Evolutionary conservation across 2,113 vertebrate species (phyloP), one percentile per base, ranked within the genome.

Genomic region (Hirundichthys speculiger): DNA sequence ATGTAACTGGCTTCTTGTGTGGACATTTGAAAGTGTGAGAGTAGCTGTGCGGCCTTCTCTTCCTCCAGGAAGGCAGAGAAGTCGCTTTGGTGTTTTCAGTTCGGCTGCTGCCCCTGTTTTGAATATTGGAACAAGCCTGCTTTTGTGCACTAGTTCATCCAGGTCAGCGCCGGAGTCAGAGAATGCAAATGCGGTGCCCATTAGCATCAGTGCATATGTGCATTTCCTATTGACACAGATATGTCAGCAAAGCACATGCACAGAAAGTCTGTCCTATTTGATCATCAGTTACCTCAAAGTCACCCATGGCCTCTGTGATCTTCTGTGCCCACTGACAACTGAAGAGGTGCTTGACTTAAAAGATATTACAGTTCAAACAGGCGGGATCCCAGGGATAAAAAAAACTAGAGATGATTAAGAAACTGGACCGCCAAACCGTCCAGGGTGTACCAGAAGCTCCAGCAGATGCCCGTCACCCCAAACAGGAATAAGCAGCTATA

Each of bases 111-210:
- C 14, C 19, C 45, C 68, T 65, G 1, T 63, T 87, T 87, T 83
- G 65, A 82, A 85, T 84, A 60, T 51, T 11, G 46, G 52, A 51
- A 81, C 69, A 82, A 42, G 63, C 39, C 24, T 4, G 55, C 80
- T 70, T 69, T 84, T 79, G 64, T 68, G 69, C 43, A 13, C 47
- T 52, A 38, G 41, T 22, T 63, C 27, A 4, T 49, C 20, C 48
- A 75, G 52, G 69, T 52, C 46, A 24, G 24, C 14, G 15, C 46
- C 52, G 69, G 73, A 54, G 68, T 58, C 13, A 41, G 66, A 50
- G 47, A 27, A 81, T 83, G 84, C 82, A 88, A 83, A 87, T 69
- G 56, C 40, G 10, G 58, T 24, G 15, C 43, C 21, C 6, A 0
- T 56, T 40, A 42, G 15, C 39, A 0, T 64, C 15, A 19, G 20